Base-by-base conservation (phyloP, 2,888 invertebrate species). In the Syrista parreyssii region DNA sequence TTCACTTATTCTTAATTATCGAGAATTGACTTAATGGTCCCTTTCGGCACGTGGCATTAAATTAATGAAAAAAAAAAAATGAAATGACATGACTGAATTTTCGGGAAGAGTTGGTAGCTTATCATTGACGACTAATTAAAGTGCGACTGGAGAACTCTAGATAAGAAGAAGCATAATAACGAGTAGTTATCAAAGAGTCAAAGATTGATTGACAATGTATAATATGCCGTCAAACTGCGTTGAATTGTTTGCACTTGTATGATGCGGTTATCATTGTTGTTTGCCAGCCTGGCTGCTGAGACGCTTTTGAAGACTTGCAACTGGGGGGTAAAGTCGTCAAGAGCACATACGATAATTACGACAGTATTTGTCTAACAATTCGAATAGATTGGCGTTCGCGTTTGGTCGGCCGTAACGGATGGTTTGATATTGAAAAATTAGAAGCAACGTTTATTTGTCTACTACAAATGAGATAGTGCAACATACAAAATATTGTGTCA, bases 161-260 rank as follows among this genome's bases (percentile, higher is more conserved):
- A 55, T 55, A 55, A 55, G 55, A 55, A 55, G 55, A 55, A 23
- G 32, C 71, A 33, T 71, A 71, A 71, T 71, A 76, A 34, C 79
- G 75, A 75, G 74, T 77, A 80, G 79, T 81, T 81, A 82, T 82
- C 82, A 77, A 73, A 68, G 79, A 84, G 82, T 84, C 78, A 80
- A 83, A 86, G 86, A 87, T 87, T 86, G 83, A 86, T 87, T 82
- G 85, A 82, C 84, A 84, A 86, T 84, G 81, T 81, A 78, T 79
- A 80, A 73, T 76, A 74, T 80, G 78, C 68, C 36, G 79, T 80
- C 81, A 79, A 78, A 80, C 80, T 35, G 80, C 82, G 83, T 82
- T 78, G 80, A 80, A 83, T 83, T 81, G 83, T 84, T 84, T 84
- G 84, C 85, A 86, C 86, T 83, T 86, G 85, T 84, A 83, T 79